Evolutionary conservation across 2,888 invertebrate genomes (phyloP).

Genomic region (Drosophila austrosaltans): DNA sequence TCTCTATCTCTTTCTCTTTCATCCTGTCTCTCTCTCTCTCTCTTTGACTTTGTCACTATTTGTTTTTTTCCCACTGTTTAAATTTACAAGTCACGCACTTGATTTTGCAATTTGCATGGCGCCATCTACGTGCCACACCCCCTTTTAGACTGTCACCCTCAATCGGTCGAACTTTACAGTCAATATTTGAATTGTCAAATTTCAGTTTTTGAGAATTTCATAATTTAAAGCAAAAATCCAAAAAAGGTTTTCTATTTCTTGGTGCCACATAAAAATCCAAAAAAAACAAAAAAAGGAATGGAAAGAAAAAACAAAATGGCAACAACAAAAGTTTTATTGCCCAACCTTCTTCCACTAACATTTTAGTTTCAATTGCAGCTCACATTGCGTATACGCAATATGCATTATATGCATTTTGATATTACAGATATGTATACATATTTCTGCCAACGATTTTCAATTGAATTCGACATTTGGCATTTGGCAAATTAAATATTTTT

Average conservation of each 20-base stretch:
- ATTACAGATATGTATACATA: background rate
- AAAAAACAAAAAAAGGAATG: background rate
- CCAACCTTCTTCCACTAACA: background rate
- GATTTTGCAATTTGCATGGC: constrained; percentile 73
- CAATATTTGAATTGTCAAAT: constrained; percentile 17
- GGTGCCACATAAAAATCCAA: background rate
- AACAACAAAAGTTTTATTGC: too few relatives aligned
- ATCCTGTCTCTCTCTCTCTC: background rate
- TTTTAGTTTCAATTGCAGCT: constrained; percentile 9
- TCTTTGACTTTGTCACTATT: background rate
- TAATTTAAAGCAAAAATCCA: constrained; percentile 20
- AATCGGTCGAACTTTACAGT: background rate
- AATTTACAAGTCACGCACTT: constrained; percentile 71
- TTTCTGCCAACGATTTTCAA: constrained; percentile 6
- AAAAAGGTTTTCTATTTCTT: constrained; percentile 17
- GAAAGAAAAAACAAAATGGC: too few relatives aligned
- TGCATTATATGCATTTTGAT: constrained; percentile 26
- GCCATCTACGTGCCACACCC: constrained; percentile 43
- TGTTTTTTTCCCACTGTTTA: constrained; percentile 38
- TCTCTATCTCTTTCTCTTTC: background rate
- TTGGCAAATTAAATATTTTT: constrained; percentile 45
- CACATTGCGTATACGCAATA: constrained; percentile 52
- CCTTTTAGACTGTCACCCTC: constrained; percentile 24
- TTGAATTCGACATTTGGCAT: constrained; percentile 35
- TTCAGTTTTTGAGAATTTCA: constrained; percentile 22